Evolutionary conservation across 2,888 invertebrate species (phyloP), one percentile per base, ranked within the genome.

Genomic region (Oligia strigilis): DNA sequence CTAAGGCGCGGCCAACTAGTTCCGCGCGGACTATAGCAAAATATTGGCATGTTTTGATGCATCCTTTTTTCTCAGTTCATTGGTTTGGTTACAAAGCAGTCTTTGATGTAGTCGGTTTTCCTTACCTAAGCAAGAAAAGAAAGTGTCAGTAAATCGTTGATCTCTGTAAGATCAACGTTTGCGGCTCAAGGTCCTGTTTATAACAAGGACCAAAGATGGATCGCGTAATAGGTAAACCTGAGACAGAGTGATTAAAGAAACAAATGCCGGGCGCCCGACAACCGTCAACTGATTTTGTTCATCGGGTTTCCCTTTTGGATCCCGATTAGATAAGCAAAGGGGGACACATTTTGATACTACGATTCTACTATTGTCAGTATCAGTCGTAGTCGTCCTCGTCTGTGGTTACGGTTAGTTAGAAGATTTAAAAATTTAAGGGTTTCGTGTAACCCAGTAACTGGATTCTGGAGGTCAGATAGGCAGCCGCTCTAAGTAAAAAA

Each of bases 191-290:
- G 14, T 29, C 64, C 5, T 23, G 29, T 19, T 29, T n/a, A 74
- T 52, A 36, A 43, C 40, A 52, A 40, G 52, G n/a, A 14, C 17
- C 17, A 52, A 72, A 43, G 29, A 75, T 52, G 40, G 62, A 62
- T 17, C 8, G 6, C 23, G 2, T 64, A 55, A 36, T 36, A 14
- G 23, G 23, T 55, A 75, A 52, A 43, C 17, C 29, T 43, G 43
- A 29, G 29, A 36, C 13, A 77, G 43, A 76, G 17, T 55, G 17
- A 76, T 76, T 76, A 23, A 55, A 76, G 5, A 76, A 77, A 76
- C 43, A 76, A 77, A 64, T 43, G 23, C 52, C 43, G 8, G 3
- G n/a, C n/a, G n/a, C 29, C n/a, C n/a, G 49, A 49, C 8, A 13
- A 0, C 17, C 9, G 3, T 49, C 49, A 49, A 49, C 13, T 49